Evolutionary conservation across 2,113 vertebrate genomes (phyloP).

Genomic region (Heterotis niloticus): DNA sequence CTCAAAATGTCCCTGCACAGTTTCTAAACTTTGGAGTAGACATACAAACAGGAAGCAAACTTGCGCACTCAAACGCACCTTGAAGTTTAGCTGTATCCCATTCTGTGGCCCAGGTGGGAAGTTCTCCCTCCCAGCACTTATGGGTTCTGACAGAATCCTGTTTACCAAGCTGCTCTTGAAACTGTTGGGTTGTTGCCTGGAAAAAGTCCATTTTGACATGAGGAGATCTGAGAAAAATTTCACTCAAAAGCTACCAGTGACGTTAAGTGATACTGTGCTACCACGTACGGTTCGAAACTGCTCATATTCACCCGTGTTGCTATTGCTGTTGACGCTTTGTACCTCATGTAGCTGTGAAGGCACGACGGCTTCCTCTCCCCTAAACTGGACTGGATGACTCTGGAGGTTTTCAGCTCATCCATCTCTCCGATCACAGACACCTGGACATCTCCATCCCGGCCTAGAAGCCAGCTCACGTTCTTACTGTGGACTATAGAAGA

Average conservation of each 20-base stretch:
- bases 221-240: background rate
- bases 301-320: background rate
- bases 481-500: conserved; percentile 56
- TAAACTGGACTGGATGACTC: conserved; percentile 58
- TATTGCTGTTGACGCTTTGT: background rate
- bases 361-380: conserved; percentile 51
- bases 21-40: background rate
- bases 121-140: conserved; percentile 48
- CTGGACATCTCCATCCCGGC: conserved; percentile 66
- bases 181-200: conserved; percentile 49
- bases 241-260: background rate
- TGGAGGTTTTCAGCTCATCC: conserved; percentile 59
- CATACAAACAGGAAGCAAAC: background rate
- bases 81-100: conserved; percentile 53
- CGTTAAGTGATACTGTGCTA: too few relatives aligned
- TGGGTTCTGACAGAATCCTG: conserved; percentile 46
- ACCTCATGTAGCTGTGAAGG: conserved; percentile 46
- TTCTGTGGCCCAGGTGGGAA: conserved; percentile 40
- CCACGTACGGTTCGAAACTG: background rate
- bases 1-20: too few relatives aligned
- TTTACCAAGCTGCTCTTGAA: conserved; percentile 51
- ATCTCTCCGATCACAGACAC: conserved; percentile 64
- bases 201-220: conserved; percentile 26
- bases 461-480: conserved; percentile 66
- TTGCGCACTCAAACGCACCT: conserved; percentile 44